Evolutionary conservation across 2,797 vertebrate genomes (phyloP), one percentile per base, ranked within the genome.

Genomic region (Tenualosa thibaudeaui): DNA sequence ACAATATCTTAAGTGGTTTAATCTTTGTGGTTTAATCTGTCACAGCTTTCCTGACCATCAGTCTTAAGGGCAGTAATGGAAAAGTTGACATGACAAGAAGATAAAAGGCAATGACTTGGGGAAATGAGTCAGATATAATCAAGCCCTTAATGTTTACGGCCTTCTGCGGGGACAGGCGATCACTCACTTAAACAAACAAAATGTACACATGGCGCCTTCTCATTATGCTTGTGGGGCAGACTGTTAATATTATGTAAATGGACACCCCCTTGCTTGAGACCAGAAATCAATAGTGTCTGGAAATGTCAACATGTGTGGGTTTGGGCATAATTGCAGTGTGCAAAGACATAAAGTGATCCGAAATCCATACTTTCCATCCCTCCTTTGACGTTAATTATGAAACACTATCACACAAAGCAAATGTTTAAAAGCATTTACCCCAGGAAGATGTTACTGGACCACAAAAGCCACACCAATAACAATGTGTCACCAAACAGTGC

Each of bases 251-350:
- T 83, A 81, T 78, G 83, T 86, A 86, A 86, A 86, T 56, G 54
- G 81, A 88, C 81, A 81, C 58, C 53, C 81, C 81, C 81, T 50
- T n/a, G 87, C 78, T 71, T 83, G 86, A 88, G 86, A 84, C 83
- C 53, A 82, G 56, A 86, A 86, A 90, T 90, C 89, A 85, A 89
- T 89, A 85, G 49, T 75, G 85, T 84, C 85, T 90, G 89, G 88
- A 90, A 90, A 90, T 84, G 88, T 90, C 88, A 90, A 89, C 89
- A 88, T 87, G 81, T 84, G 58, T 50, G 87, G 85, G 86, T 83
- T 85, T 65, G 58, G 43, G 56, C 65, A 51, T 89, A 88, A 91
- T 85, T 89, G 86, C 84, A n/a, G 81, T 40, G 37, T 83, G 46
- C 49, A 84, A 81, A 87, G 62, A 82, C 83, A 84, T 56, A 87